Evolutionary conservation across 2,888 invertebrate species (phyloP).

Genomic region (Tenthredo livida): DNA sequence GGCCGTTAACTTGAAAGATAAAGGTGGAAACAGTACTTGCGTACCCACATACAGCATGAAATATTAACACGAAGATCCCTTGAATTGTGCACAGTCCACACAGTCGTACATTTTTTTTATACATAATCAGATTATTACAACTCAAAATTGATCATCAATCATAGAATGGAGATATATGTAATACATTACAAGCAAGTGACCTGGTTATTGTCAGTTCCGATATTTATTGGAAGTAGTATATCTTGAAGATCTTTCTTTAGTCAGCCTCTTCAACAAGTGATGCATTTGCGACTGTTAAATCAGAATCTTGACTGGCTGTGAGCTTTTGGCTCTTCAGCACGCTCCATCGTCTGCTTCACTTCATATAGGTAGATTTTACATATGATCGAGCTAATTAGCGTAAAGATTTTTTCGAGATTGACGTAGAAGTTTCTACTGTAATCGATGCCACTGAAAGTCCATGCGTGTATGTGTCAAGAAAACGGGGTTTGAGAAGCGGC

Average conservation of each 20-base stretch:
- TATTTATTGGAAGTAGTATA: background rate
- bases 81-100: too few relatives aligned
- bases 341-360: background rate
- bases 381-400: background rate
- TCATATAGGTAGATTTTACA: background rate
- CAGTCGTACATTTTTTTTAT: background rate
- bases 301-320: background rate
- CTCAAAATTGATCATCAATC: background rate
- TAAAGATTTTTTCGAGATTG: conserved; percentile 45
- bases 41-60: background rate
- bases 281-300: background rate
- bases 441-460: background rate
- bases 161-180: background rate
- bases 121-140: background rate
- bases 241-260: background rate
- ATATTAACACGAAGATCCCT: background rate
- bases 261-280: background rate
- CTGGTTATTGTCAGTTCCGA: background rate
- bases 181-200: background rate
- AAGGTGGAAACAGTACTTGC: background rate
- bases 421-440: background rate
- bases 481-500: background rate
- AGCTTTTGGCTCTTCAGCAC: background rate
- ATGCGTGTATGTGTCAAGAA: background rate
- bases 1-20: background rate